Percentiles rank a stretch among this genome's conserved stretches.
These are phyloP conservation scores for Cettia cetti DNA, from an alignment of 2,113 vertebrate genomes.

Conservation along the genomic window DNA sequence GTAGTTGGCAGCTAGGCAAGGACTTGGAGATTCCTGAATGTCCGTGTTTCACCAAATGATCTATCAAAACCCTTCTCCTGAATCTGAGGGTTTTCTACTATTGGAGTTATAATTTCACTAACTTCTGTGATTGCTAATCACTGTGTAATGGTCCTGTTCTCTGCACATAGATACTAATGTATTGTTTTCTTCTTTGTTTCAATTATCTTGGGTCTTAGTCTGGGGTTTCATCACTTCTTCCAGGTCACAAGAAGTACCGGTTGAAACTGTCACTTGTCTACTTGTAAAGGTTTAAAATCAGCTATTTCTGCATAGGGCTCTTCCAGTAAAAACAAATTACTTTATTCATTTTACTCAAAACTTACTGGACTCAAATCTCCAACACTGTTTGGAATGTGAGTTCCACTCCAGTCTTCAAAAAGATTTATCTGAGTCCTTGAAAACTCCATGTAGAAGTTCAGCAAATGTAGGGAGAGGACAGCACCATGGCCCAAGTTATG, in stretches of 20 bases:
- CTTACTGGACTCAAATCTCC: not conserved
- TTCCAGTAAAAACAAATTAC: not conserved
- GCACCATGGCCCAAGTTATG: not conserved
- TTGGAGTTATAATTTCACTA: not conserved
- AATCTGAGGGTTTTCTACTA: not conserved
- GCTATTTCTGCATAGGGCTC: not conserved
- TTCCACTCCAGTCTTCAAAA: not conserved
- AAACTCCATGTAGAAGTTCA: not conserved
- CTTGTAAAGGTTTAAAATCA: not conserved
- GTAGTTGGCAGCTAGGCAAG: not conserved
- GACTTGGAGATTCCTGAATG: not conserved
- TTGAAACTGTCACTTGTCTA: not conserved
- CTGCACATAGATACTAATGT: not conserved
- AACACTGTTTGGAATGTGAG: not conserved
- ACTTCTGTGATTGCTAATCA: not conserved
- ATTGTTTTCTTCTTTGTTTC: not conserved
- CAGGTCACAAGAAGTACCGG: not conserved
- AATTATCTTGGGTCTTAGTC: not conserved
- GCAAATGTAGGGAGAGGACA: not conserved
- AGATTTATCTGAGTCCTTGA: not conserved
- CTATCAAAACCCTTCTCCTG: not conserved
- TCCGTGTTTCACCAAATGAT: not conserved
- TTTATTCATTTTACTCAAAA: not conserved
- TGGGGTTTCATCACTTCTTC: not conserved
- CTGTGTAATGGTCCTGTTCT: not conserved